Evolutionary conservation across 1,140 invertebrate genomes (phyloP).

Genomic region (Thaumatotibia leucotreta): DNA sequence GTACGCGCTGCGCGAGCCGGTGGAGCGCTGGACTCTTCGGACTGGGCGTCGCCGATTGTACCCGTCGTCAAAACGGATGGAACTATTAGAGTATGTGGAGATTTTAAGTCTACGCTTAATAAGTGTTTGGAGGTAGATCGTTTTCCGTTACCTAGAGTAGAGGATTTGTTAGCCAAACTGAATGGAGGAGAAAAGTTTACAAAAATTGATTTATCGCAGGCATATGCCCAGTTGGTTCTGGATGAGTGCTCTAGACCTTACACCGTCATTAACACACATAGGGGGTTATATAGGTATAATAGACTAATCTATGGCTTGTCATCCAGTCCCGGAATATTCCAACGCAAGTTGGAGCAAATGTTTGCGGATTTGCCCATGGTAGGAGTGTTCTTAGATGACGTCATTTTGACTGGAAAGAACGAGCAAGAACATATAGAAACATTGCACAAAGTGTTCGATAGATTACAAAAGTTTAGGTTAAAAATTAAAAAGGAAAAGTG

Average conservation of each 20-base stretch:
- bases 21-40: not conserved
- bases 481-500: constrained; percentile 17
- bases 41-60: not conserved
- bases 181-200: constrained; percentile 13
- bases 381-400: constrained; percentile 15
- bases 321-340: not conserved
- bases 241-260: constrained; percentile 1
- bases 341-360: constrained; percentile 10
- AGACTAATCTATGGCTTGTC: constrained; percentile 2
- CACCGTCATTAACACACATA: constrained; percentile 8
- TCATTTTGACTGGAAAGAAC: constrained; percentile 3
- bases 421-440: constrained; percentile 7
- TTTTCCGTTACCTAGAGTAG: not conserved
- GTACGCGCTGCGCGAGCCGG: too few relatives aligned
- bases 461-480: constrained; percentile 15
- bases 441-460: constrained; percentile 12
- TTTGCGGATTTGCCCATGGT: constrained; percentile 13
- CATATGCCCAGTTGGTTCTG: constrained; percentile 12
- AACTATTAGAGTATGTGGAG: not conserved
- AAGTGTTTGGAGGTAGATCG: not conserved
- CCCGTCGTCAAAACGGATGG: not conserved
- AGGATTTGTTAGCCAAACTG: not conserved
- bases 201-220: constrained; percentile 12
- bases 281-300: constrained; percentile 14
- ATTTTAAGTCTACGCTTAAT: not conserved